phyloP scores from a whole-genome alignment of 2,113 vertebrate species.

The Corythoichthys haematopterus region DNA sequence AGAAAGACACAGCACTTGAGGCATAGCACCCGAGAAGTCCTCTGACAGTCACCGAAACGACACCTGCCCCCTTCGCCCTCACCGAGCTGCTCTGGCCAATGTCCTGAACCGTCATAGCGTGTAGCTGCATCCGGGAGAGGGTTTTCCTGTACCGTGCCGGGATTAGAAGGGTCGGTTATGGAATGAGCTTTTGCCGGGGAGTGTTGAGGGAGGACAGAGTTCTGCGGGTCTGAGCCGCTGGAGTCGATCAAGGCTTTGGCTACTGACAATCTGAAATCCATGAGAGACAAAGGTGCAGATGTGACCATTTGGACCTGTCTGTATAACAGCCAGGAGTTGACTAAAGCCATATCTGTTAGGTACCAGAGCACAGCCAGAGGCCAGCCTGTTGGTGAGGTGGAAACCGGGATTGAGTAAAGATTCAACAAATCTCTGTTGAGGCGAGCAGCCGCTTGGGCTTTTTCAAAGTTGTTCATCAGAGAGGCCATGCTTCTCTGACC shows the following conservation, averaged over 20 bases:
- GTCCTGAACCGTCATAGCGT: constrained; percentile 70
- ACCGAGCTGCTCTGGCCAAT: constrained; percentile 75
- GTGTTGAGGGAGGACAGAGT: constrained; percentile 60
- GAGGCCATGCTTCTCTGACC: constrained; percentile 52
- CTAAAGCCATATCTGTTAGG: constrained; percentile 69
- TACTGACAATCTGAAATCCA: constrained; percentile 74
- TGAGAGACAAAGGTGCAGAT: constrained; percentile 55
- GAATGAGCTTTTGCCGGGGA: constrained; percentile 36
- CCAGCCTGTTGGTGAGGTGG: constrained; percentile 57
- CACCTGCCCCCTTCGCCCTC: constrained; percentile 69
- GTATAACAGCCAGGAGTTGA: constrained; percentile 75
- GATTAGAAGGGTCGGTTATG: constrained; percentile 32
- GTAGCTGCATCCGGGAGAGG: constrained; percentile 63
- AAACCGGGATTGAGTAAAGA: constrained; percentile 67
- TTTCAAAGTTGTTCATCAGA: constrained; percentile 64
- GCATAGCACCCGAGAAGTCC: constrained; percentile 71
- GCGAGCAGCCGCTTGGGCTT: constrained; percentile 60
- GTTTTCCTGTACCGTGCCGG: constrained; percentile 49
- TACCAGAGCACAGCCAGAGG: constrained; percentile 73
- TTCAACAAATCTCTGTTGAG: constrained; percentile 64
- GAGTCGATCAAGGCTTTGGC: constrained; percentile 68
- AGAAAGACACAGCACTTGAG: constrained; percentile 78
- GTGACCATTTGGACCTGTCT: constrained; percentile 32
- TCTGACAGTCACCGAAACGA: constrained; percentile 69
- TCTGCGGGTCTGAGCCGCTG: constrained; percentile 49